A percentile compares a stretch with the other conserved stretches of the same genome.
Conservation (phyloP, 1,140 invertebrate species). For the Ostrea edulis region DNA sequence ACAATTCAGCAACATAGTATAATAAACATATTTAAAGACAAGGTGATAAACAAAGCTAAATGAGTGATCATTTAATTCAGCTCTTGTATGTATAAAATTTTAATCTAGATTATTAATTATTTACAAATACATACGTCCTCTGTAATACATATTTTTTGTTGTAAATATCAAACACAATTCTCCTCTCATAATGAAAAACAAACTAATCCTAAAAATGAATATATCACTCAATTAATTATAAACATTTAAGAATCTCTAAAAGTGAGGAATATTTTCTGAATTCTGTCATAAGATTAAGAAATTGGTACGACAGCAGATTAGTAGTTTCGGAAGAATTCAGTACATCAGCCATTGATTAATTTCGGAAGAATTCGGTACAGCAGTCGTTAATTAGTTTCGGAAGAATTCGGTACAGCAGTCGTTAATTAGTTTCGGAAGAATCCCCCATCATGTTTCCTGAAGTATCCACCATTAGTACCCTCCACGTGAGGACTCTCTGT, state of each 20-base stretch:
- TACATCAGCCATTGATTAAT: not conserved
- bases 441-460: slow-evolving; percentile 77
- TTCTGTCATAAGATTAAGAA: not conserved
- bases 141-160: not conserved
- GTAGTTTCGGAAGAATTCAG: too few species aligned
- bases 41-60: not conserved
- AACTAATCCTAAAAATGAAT: not conserved
- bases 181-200: not conserved
- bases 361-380: not conserved
- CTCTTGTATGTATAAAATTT: not conserved
- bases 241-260: not conserved
- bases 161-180: not conserved
- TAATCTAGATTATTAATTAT: not conserved
- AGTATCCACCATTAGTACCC: slow-evolving; percentile 77
- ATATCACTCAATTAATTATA: not conserved
- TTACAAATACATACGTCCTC: not conserved
- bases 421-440: slow-evolving; percentile 71
- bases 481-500: slow-evolving; percentile 70
- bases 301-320: too few species aligned
- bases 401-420: slow-evolving; percentile 52
- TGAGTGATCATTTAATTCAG: not conserved
- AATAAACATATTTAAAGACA: not conserved
- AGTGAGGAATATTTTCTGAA: not conserved
- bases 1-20: not conserved
- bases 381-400: slow-evolving; percentile 62